Conservation (phyloP, 2,888 invertebrate species). For the Leucophenga maculata region DNA sequence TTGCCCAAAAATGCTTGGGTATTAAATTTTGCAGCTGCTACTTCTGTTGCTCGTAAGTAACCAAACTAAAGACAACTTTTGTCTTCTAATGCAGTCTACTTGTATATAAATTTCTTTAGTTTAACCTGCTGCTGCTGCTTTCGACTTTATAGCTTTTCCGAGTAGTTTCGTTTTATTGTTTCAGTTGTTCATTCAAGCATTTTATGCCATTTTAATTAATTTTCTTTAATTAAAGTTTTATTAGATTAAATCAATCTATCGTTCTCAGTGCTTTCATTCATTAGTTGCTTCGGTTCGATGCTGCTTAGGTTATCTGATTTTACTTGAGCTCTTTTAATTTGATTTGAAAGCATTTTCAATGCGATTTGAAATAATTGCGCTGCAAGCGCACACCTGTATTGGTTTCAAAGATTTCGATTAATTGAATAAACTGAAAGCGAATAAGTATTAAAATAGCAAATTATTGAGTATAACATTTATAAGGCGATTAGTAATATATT, state of each 20-base stretch:
- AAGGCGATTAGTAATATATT: no score
- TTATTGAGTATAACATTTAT: no score
- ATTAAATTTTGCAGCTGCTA: conserved; percentile 18
- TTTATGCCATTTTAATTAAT: neutral
- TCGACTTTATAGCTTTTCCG: neutral
- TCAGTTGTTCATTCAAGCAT: no score
- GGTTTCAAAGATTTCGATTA: no score
- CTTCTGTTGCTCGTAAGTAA: neutral
- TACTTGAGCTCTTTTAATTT: conserved; percentile 4
- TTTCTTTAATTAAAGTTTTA: neutral
- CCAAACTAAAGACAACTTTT: neutral
- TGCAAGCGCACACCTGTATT: no score
- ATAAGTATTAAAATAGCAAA: no score
- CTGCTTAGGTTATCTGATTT: neutral
- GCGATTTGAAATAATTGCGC: no score
- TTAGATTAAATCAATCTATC: conserved; percentile 6
- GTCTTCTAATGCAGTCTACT: neutral
- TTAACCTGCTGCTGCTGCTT: neutral
- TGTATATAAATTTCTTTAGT: neutral
- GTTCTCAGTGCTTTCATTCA: neutral
- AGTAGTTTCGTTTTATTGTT: no score
- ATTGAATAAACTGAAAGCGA: no score
- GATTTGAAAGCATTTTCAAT: no score
- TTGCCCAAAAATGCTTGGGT: conserved; percentile 17
- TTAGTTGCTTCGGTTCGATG: no score